These are phyloP conservation scores for Eupithecia insigniata DNA, from an alignment of 2,888 invertebrate genomes.

Conservation along the genomic window DNA sequence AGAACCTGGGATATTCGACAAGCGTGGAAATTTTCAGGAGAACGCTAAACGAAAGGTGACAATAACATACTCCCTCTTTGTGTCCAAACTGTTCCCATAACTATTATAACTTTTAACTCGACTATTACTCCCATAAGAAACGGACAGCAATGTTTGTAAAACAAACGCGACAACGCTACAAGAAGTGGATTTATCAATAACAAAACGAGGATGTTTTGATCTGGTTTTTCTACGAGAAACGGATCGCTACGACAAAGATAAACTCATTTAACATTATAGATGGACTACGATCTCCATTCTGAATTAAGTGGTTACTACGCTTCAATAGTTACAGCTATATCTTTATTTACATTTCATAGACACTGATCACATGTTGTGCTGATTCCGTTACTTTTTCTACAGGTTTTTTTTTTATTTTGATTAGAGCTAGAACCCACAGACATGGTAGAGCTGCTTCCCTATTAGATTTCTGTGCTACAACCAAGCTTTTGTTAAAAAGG, in stretches of 20 bases:
- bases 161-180: conserved; percentile 12
- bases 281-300: conserved; percentile 23
- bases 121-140: background rate
- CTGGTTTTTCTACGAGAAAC: conserved; percentile 20
- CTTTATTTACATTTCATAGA: conserved; percentile 32
- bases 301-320: conserved; percentile 29
- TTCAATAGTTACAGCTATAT: conserved; percentile 29
- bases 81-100: background rate
- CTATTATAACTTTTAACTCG: background rate
- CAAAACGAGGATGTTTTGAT: conserved; percentile 32
- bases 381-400: conserved; percentile 28
- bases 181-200: conserved; percentile 11
- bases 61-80: too few species aligned
- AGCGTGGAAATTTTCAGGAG: too few species aligned
- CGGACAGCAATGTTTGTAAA: conserved; percentile 19
- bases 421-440: conserved; percentile 3
- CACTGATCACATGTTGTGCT: conserved; percentile 29
- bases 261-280: conserved; percentile 8
- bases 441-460: too few species aligned
- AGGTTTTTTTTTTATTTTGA: conserved; percentile 18
- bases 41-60: too few species aligned
- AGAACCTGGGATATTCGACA: too few species aligned
- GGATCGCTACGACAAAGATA: conserved; percentile 20
- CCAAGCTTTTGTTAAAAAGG: background rate
- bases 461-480: too few species aligned